A percentile compares a stretch with the other conserved stretches of the same genome.
phyloP scores from a whole-genome alignment of 2,888 invertebrate species.

The Nymphalis urticae region DNA sequence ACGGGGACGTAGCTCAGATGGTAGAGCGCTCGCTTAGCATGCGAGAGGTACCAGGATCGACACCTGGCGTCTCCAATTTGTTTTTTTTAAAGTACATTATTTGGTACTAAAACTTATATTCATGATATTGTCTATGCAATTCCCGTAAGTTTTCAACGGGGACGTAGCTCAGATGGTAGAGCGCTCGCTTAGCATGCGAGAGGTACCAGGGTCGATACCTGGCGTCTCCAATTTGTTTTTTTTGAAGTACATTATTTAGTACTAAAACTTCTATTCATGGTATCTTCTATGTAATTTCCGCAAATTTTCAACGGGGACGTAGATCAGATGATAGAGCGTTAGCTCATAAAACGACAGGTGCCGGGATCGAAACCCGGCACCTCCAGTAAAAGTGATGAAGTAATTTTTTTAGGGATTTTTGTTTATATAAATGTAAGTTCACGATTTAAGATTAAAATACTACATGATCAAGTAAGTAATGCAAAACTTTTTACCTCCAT shows the following conservation, averaged over 20 bases:
- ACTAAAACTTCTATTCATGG: background rate
- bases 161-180: constrained; percentile 82
- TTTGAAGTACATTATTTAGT: background rate
- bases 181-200: constrained; percentile 82
- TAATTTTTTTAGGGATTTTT: background rate
- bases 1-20: constrained; percentile 60
- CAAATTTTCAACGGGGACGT: background rate
- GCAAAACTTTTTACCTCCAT: constrained; percentile 81
- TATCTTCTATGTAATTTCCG: background rate
- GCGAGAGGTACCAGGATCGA: constrained; percentile 82
- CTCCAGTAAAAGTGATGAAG: constrained; percentile 1
- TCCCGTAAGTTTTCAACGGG: constrained; percentile 44
- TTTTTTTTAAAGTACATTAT: too few relatives aligned
- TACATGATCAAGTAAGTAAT: background rate
- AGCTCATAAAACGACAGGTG: constrained; percentile 82
- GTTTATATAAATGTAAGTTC: too few relatives aligned
- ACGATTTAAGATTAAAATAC: too few relatives aligned
- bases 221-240: constrained; percentile 28
- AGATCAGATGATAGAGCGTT: constrained; percentile 80
- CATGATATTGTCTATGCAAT: too few relatives aligned
- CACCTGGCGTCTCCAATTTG: constrained; percentile 78
- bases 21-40: constrained; percentile 82
- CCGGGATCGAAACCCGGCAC: constrained; percentile 64
- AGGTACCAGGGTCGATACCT: constrained; percentile 47
- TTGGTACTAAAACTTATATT: too few relatives aligned